phyloP scores from a whole-genome alignment of 2,888 invertebrate species.

The Caradrina clavipalpis region DNA sequence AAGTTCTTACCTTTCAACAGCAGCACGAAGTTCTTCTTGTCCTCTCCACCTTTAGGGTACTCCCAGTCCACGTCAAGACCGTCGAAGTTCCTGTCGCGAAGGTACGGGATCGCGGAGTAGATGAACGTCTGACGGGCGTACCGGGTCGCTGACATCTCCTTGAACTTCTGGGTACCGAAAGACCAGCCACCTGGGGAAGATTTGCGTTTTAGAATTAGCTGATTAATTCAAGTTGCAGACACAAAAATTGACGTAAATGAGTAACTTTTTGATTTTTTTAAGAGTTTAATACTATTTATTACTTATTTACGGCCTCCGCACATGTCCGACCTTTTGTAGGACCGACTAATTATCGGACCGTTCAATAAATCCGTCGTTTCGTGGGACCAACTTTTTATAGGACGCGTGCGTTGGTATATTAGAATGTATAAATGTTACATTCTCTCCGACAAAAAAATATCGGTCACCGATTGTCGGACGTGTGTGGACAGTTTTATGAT shows the following conservation, averaged over 20 bases:
- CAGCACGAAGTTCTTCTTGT: conserved; percentile 98
- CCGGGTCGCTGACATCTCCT: conserved; percentile 96
- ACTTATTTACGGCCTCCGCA: too few species aligned
- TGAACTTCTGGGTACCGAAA: conserved; percentile 99
- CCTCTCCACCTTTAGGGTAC: conserved; percentile 97
- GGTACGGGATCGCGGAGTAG: conserved; percentile 97
- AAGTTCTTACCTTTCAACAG: conserved; percentile 94
- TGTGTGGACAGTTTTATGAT: too few species aligned
- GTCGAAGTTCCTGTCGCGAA: conserved; percentile 96
- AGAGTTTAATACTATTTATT: too few species aligned
- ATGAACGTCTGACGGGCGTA: conserved; percentile 98
- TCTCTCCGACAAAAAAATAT: too few species aligned
- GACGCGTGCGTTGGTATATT: too few species aligned
- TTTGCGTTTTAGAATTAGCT: not conserved
- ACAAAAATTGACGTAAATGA: not conserved
- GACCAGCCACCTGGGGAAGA: conserved; percentile 96
- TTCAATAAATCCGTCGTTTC: too few species aligned
- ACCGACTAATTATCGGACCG: too few species aligned
- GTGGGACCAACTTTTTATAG: too few species aligned
- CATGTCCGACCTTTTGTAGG: too few species aligned
- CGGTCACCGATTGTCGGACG: too few species aligned
- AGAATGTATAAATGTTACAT: too few species aligned
- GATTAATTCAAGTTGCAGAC: not conserved
- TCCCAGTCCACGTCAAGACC: conserved; percentile 98
- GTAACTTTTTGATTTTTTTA: too few species aligned